Base-by-base conservation (phyloP, 2,113 vertebrate genomes). In the Elanoides forficatus region DNA sequence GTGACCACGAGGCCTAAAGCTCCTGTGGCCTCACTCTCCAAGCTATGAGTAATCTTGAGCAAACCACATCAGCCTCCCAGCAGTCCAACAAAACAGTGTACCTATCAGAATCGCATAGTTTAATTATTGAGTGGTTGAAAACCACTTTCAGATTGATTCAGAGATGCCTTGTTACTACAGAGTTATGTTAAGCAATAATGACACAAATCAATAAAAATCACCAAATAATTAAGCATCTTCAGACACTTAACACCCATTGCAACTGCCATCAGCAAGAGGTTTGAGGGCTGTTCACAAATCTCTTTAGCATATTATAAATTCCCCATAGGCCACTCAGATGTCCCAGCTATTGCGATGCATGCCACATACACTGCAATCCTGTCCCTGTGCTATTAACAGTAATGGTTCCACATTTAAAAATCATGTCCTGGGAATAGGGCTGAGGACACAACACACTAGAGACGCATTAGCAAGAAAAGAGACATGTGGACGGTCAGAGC, bases 141-240 rank as follows among this genome's bases (percentile, higher is more conserved):
- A 74, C 47, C 47, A 18, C 32, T 85, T 82, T 42, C 48, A 50
- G 53, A 55, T 19, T 38, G 62, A 53, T 74, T 53, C 55, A 68
- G 34, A 95, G 83, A 50, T 42, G 78, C 21, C 55, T 66, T 67
- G 47, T 81, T 89, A 59, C 60, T 68, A 40, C 40, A 25, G 71
- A 74, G 74, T 45, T 59, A 65, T 19, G 45, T 85, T 85, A 90
- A 91, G 48, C 62, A 85, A 9, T 60, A 94, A 56, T 43, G 88
- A 47, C 81, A 71, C 65, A 81, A 92, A 96, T 96, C 93, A 93
- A 90, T 96, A 90, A 55, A 93, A 95, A 79, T 38, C 38, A 81
- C 74, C 79, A 70, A 88, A 93, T 91, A 96, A 95, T 91, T 85
- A 95, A 83, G 63, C 66, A 34, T 60, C 42, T 55, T 94, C 74